Percentiles rank a stretch among this genome's conserved stretches.
Evolutionary conservation across 2,113 vertebrate species (phyloP).

Genomic region (Sardina pilchardus): DNA sequence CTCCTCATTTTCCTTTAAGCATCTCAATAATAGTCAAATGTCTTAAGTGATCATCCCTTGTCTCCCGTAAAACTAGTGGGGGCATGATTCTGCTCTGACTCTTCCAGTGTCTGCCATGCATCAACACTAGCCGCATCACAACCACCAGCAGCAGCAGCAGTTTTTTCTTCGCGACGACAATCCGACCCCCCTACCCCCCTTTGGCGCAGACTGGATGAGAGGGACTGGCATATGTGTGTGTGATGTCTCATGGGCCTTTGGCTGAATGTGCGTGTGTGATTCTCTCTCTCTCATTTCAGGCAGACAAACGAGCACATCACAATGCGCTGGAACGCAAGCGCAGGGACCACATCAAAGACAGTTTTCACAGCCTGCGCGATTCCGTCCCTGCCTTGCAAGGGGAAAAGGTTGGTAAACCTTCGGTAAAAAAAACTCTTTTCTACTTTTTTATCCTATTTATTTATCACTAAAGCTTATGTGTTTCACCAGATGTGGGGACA

Average conservation of each 20-base stretch:
- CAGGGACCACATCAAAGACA: constrained; percentile 99
- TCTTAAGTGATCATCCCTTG: background rate
- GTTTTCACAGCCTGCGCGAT: constrained; percentile 98
- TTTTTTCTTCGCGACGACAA: background rate
- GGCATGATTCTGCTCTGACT: background rate
- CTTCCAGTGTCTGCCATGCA: background rate
- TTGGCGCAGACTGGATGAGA: background rate
- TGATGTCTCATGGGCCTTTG: background rate
- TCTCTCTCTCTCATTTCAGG: constrained; percentile 76
- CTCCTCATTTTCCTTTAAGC: background rate
- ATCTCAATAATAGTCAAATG: background rate
- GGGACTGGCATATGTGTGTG: background rate
- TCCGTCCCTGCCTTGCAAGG: constrained; percentile 96
- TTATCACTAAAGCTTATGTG: no score
- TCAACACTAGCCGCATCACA: background rate
- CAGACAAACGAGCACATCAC: constrained; percentile 98
- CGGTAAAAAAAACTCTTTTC: background rate
- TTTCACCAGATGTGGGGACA: background rate
- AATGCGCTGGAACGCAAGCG: constrained; percentile 99
- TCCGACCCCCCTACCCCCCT: background rate
- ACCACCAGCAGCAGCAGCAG: background rate
- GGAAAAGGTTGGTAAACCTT: constrained; percentile 87
- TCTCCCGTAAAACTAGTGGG: background rate
- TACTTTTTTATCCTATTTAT: background rate
- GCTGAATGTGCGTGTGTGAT: constrained; percentile 53